Base-by-base conservation (phyloP, 2,797 vertebrate species). In the Poecilia wingei region DNA sequence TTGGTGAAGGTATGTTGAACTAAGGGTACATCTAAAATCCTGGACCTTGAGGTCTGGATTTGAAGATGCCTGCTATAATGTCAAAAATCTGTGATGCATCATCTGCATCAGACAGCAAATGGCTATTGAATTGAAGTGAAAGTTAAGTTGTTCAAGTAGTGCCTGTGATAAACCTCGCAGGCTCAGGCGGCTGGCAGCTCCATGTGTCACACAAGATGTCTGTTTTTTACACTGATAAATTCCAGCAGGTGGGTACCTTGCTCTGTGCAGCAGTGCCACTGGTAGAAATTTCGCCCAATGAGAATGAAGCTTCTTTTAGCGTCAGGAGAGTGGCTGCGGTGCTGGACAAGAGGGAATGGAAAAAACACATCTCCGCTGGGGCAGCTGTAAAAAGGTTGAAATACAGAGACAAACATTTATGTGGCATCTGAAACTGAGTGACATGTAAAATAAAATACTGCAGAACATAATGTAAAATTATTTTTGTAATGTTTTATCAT, bases 181-280 rank as follows among this genome's bases (percentile, higher is more conserved):
- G 25, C 9, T n/a, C n/a, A 55, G 25, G 53, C 3, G 1, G 51
- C 25, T 3, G 3, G 22, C 53, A n/a, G 3, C n/a, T n/a, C 9
- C 25, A 55, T 12, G 9, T 4, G 49, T 53, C 20, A n/a, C 53
- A n/a, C 53, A 25, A 25, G 49, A 53, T 3, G 20, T 53, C 49
- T 53, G 20, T 25, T 53, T 22, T 53, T 53, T 53, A 53, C 25
- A 55, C 25, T 55, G 53, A 4, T 39, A 47, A 33, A 31, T 2
- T 16, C 13, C 2, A 57, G 33, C 1, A 20, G 82, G 93, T 1
- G 14, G 82, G 92, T 94, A 98, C 98, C 98, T 94, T 96, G 97
- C 75, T 98, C 97, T 0, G 97, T 97, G 93, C 96, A 98, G 87
- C 95, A 97, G 75, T 96, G 96, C 98, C 98, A 99, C 88, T 99